Percentiles rank a stretch among this genome's conserved stretches.
Evolutionary conservation across 1,140 invertebrate species (phyloP).

Genomic region (Antheraea mylitta): DNA sequence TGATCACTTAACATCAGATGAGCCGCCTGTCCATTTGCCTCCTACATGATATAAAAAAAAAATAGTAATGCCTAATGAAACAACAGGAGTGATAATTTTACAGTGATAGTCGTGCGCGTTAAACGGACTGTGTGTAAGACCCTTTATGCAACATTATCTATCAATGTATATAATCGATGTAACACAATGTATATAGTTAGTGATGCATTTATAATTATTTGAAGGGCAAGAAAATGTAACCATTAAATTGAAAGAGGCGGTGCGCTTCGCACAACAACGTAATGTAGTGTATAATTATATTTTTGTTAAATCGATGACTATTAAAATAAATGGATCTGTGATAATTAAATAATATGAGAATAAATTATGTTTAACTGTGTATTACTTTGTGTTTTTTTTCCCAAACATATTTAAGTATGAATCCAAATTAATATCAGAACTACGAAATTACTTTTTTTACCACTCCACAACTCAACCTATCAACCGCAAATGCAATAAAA

Average conservation of each 20-base stretch:
- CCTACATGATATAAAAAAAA: too few relatives aligned
- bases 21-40: too few relatives aligned
- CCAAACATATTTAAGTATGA: neutral
- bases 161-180: slow-evolving; percentile 50
- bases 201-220: slow-evolving; percentile 31
- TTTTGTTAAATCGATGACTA: slow-evolving; percentile 78
- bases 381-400: slow-evolving; percentile 19
- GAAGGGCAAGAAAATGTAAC: slow-evolving; percentile 8
- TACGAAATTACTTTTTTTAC: too few relatives aligned
- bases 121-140: neutral
- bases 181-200: slow-evolving; percentile 64
- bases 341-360: slow-evolving; percentile 77
- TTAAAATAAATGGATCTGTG: slow-evolving; percentile 78
- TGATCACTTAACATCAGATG: too few relatives aligned
- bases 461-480: too few relatives aligned
- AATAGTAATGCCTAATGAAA: too few relatives aligned
- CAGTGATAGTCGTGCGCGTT: neutral
- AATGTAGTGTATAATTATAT: slow-evolving; percentile 71
- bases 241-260: neutral
- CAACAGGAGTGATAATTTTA: neutral
- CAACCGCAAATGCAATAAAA: too few relatives aligned
- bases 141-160: neutral
- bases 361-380: slow-evolving; percentile 78
- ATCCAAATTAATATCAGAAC: too few relatives aligned
- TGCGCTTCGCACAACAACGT: slow-evolving; percentile 36